Evolutionary conservation across 2,797 vertebrate genomes (phyloP), one percentile per base, ranked within the genome.

Genomic region (Coendou prehensilis): DNA sequence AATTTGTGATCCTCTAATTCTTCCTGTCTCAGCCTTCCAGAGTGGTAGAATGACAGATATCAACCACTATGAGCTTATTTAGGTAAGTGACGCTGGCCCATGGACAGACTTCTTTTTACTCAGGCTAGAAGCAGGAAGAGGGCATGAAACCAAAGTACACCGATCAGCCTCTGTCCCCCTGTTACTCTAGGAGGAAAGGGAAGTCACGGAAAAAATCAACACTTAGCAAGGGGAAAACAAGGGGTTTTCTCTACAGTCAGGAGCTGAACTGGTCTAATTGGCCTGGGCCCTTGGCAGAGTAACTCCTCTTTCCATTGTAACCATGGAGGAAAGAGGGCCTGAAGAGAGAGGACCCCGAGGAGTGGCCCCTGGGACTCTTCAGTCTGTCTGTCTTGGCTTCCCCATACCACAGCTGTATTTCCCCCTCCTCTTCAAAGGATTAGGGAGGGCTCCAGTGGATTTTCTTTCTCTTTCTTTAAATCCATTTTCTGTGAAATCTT

Each of bases 391-490:
- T 37, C 86, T 67, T 71, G 41, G 45, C 56, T 52, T 71, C 30
- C 9, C 61, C 50, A 56, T 1, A 9, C 22, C 64, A 17, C 23
- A 15, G n/a, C 30, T 14, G 17, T 50, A 41, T 37, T 75, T 76
- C 45, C 37, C 67, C 9, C 10, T 78, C 30, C 41, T 88, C 30
- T 18, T 22, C 81, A 28, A 45, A 47, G 26, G n/a, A 64, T 59
- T 2, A 1, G 14, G 3, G 23, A 8, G 2, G 2, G 9, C 11
- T 20, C 2, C 6, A 57, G 20, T 26, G 37, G 9, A 61, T 61
- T 87, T 37, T 30, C 45, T 75, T 63, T 26, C 10, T 83, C 30
- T 95, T 83, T 57, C 54, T 87, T 78, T 13, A 88, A 92, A 52
- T 75, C 45, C 69, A 3, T 80, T 80, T n/a, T 80, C 45, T 83